Evolutionary conservation across 2,888 invertebrate genomes (phyloP), one percentile per base, ranked within the genome.

Genomic region (Cistogaster globosa): DNA sequence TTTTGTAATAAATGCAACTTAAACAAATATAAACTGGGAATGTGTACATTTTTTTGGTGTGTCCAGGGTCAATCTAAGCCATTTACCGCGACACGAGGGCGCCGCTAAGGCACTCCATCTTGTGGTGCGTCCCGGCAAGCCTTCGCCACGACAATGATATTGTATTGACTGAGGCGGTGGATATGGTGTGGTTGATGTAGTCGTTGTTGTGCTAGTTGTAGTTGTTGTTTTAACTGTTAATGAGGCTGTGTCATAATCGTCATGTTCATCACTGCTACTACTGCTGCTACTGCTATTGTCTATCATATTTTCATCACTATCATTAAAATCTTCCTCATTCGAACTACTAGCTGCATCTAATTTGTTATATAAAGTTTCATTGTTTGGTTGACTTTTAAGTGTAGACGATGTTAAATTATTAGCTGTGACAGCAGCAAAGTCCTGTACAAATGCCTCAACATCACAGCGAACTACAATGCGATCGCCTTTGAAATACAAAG

Each of bases 51-150:
- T 93, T 88, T 92, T 92, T 76, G 92, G 92, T 87, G 92, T 89
- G 0, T 91, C 92, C 0, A 94, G 90, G 84, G 93, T 93, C 77
- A 94, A 91, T 65, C 97, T 94, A 63, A 96, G 93, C 97, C 97
- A 98, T 91, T 97, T 97, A 53, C 97, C 98, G 90, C 97, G 97
- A 92, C 98, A 98, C 89, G 97, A 96, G 0, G 96, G 96, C n/a
- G 96, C 96, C 63, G 96, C 95, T 45, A 97, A 94, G 48, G 97
- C 97, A 88, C 96, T 96, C 96, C 96, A 98, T 79, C 97, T 94
- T 14, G 97, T 97, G 85, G 95, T 94, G 80, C 95, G 94, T 0
- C 95, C 95, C 42, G 95, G 93, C 3, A 96, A 95, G 0, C 98
- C 97, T 91, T 97, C 97, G 0, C 98, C 98, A 86, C 96, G 95